A percentile compares a stretch with the other conserved stretches of the same genome.
Conservation (phyloP, 2,888 invertebrate genomes). For the Caenorhabditis imperialis region DNA sequence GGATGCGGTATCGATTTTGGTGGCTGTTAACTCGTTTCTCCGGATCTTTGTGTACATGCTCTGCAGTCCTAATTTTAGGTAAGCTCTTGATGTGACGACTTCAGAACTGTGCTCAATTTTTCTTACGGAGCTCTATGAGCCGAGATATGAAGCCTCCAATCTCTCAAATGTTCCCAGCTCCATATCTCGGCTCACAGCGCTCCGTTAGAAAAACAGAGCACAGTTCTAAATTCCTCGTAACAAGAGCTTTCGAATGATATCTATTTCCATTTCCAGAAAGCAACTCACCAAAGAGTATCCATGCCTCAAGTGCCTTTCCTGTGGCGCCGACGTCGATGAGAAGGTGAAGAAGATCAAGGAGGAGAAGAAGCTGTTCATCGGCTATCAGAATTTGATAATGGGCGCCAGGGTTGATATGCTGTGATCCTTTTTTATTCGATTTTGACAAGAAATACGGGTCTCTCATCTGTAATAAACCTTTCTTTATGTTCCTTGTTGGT, state of each 20-base stretch:
- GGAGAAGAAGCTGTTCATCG: constrained; percentile 50
- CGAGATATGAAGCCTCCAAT: too few species aligned
- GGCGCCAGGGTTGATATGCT: constrained; percentile 54
- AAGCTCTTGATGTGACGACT: too few species aligned
- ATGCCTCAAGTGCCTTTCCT: constrained; percentile 27
- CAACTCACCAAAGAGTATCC: constrained; percentile 58
- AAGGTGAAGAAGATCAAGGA: constrained; percentile 46
- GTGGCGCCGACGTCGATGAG: constrained; percentile 29
- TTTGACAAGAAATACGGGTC: neutral
- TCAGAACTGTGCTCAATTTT: too few species aligned
- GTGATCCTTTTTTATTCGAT: constrained; percentile 14
- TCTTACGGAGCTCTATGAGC: too few species aligned
- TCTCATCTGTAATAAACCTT: neutral
- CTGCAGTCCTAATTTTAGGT: constrained; percentile 70
- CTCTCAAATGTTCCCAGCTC: neutral
- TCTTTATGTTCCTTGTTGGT: too few species aligned
- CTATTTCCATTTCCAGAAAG: constrained; percentile 41
- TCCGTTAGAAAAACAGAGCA: too few species aligned
- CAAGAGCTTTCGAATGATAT: neutral
- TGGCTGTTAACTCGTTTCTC: constrained; percentile 67
- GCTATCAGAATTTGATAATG: constrained; percentile 64
- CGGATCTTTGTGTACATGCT: constrained; percentile 71
- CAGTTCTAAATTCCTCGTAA: neutral
- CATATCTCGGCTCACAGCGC: too few species aligned
- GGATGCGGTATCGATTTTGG: constrained; percentile 69